phyloP scores from a whole-genome alignment of 2,888 invertebrate genomes.

The Lasioglossum oenotherae region DNA sequence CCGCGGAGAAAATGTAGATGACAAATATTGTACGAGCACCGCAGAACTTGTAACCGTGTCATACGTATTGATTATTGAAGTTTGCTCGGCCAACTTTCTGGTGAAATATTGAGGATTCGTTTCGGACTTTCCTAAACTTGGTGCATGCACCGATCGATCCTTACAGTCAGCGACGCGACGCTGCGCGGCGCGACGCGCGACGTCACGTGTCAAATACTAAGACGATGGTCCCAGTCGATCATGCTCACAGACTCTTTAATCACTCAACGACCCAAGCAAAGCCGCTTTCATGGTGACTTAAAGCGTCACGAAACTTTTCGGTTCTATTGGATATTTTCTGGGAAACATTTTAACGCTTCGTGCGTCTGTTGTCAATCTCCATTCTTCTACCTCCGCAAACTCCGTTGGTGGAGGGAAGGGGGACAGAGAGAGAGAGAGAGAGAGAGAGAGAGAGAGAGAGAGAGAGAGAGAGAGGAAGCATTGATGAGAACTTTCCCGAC shows the following conservation, averaged over 20 bases:
- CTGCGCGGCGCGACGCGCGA: neutral
- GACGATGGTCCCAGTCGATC: slow-evolving; percentile 31
- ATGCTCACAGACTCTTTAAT: slow-evolving; percentile 71
- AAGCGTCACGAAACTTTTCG: slow-evolving; percentile 71
- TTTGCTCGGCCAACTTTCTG: slow-evolving; percentile 48
- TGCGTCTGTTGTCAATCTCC: slow-evolving; percentile 65
- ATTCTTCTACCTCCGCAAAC: slow-evolving; percentile 57
- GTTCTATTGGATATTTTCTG: slow-evolving; percentile 47
- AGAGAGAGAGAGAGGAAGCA: slow-evolving; percentile 29
- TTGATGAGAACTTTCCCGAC: slow-evolving; percentile 44
- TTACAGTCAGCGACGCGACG: slow-evolving; percentile 21
- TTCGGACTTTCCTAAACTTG: slow-evolving; percentile 37
- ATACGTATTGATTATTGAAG: slow-evolving; percentile 51
- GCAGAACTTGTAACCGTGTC: slow-evolving; percentile 46
- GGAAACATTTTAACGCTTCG: slow-evolving; percentile 47
- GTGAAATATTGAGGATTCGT: slow-evolving; percentile 62
- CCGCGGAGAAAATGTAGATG: neutral
- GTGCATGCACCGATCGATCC: slow-evolving; percentile 53
- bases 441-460: too few species aligned
- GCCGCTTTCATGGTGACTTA: slow-evolving; percentile 75
- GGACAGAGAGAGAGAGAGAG: too few species aligned
- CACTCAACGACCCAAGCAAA: slow-evolving; percentile 72
- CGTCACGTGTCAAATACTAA: slow-evolving; percentile 26
- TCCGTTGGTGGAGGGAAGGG: neutral
- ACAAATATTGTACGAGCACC: neutral